Conservation (phyloP, 2,113 vertebrate genomes). For the Psephotus haematonotus region DNA sequence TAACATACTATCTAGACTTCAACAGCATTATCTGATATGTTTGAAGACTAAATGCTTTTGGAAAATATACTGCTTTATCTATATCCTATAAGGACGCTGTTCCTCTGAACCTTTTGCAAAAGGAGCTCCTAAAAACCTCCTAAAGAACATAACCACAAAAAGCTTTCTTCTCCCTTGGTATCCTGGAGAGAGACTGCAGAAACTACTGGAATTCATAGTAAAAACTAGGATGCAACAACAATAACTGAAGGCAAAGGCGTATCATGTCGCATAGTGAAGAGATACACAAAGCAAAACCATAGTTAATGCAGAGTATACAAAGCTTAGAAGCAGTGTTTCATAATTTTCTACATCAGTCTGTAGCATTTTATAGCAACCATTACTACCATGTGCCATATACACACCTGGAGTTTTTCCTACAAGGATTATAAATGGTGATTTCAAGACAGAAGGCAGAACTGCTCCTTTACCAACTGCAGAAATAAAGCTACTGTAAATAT, state of each 20-base stretch:
- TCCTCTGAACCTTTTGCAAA: background rate
- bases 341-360: background rate
- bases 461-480: background rate
- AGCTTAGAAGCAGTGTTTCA: rapidly evolving
- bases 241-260: background rate
- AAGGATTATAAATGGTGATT: background rate
- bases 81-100: background rate
- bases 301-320: background rate
- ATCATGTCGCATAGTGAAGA: background rate
- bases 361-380: background rate
- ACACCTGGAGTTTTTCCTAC: background rate
- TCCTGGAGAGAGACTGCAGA: background rate
- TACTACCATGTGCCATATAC: background rate
- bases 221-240: background rate
- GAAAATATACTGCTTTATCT: background rate
- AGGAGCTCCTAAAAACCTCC: background rate
- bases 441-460: background rate
- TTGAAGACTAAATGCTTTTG: background rate
- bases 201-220: background rate
- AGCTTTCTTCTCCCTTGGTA: background rate
- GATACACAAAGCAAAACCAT: rapidly evolving
- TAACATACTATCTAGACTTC: background rate
- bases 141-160: background rate
- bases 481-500: background rate
- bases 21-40: background rate